Conservation (phyloP, 2,888 invertebrate species). For the Rhorus exstirpatorius region DNA sequence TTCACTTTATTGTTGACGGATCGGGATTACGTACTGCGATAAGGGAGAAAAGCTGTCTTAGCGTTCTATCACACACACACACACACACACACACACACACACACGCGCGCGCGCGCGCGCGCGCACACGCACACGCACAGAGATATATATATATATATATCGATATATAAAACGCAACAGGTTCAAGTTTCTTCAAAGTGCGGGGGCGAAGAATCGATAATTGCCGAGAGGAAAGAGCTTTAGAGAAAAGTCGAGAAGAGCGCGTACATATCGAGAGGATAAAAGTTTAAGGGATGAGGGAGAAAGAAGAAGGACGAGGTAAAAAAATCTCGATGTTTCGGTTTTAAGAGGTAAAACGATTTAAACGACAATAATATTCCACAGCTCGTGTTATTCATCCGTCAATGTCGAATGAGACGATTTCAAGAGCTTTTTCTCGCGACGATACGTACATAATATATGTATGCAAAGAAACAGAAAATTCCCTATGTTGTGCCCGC, state of each 20-base stretch:
- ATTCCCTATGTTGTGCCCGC: too few relatives aligned
- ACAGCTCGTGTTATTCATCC: slow-evolving; percentile 19
- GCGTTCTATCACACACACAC: not conserved
- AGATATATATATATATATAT: slow-evolving; percentile 7
- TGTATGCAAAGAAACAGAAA: slow-evolving; percentile 1
- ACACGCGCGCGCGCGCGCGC: too few relatives aligned
- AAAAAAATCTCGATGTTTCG: not conserved
- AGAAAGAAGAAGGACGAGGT: not conserved
- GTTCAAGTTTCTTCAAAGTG: slow-evolving; percentile 54
- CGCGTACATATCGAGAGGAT: slow-evolving; percentile 1
- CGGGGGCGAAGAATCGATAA: slow-evolving; percentile 69
- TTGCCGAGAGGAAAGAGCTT: slow-evolving; percentile 52
- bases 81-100: too few relatives aligned
- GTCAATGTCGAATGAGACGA: slow-evolving; percentile 9
- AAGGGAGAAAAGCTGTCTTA: slow-evolving; percentile 28
- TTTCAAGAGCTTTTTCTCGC: not conserved
- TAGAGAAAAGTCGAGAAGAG: slow-evolving; percentile 3
- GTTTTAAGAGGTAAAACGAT: not conserved
- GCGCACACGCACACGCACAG: too few relatives aligned
- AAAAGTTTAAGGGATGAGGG: not conserved
- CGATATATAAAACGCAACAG: slow-evolving; percentile 69
- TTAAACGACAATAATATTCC: slow-evolving; percentile 21
- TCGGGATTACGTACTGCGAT: slow-evolving; percentile 44
- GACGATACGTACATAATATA: too few relatives aligned
- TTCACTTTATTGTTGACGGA: slow-evolving; percentile 50